Evolutionary conservation across 2,113 vertebrate genomes (phyloP).

Genomic region (Murina feae): DNA sequence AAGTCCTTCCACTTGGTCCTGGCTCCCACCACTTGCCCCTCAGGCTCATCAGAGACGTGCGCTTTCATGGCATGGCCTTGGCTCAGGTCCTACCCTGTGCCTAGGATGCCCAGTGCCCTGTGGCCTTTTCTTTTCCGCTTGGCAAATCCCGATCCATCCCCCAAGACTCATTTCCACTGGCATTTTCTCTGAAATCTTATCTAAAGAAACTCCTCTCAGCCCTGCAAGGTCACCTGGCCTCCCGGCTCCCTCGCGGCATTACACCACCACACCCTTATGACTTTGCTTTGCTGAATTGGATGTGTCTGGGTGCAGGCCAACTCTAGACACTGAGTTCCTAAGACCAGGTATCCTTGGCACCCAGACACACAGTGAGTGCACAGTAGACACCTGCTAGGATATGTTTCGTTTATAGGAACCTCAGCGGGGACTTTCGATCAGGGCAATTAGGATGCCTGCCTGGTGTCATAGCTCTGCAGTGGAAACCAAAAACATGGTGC

Average conservation of each 20-base stretch:
- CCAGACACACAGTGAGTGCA: background rate
- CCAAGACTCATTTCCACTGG: background rate
- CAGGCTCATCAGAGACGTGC: background rate
- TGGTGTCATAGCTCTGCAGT: background rate
- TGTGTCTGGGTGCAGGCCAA: background rate
- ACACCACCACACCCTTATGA: background rate
- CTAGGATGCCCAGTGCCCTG: background rate
- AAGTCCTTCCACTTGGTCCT: background rate
- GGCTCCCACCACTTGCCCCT: background rate
- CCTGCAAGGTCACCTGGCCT: background rate
- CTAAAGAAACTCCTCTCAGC: background rate
- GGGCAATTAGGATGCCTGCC: background rate
- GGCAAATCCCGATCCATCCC: background rate
- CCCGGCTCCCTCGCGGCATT: background rate
- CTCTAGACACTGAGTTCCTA: background rate
- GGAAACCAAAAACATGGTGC: background rate
- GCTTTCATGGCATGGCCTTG: background rate
- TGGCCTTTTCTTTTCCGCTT: background rate
- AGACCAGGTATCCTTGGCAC: background rate
- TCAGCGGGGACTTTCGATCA: background rate
- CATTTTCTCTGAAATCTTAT: background rate
- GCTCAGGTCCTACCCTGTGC: background rate
- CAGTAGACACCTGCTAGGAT: background rate
- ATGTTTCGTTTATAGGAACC: background rate
- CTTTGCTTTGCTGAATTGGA: accelerated